Evolutionary conservation across 2,888 invertebrate species (phyloP), one percentile per base, ranked within the genome.

Genomic region (Drosophila nr. perissopoda): DNA sequence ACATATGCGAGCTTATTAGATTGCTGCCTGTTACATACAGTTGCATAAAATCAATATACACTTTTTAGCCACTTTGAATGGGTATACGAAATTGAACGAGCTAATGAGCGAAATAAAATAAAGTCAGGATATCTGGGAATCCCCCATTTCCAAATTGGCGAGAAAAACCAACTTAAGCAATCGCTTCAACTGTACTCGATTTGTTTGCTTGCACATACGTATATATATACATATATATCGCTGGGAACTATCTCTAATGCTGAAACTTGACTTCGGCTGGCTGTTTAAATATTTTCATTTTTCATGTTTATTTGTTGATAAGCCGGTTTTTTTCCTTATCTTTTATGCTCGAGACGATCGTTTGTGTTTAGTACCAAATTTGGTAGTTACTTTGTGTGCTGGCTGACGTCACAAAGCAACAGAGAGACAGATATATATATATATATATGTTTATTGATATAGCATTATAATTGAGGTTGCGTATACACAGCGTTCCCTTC

Each of bases 361-460:
- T 11, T 11, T 11, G 56, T 54, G 11, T 33, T 54, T 48, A 8
- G 27, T 60, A 27, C 84, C 85, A 71, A 89, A 84, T 89, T 87
- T 83, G 84, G 84, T 81, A 62, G 48, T 56, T 56, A 64, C 73
- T 62, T 54, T 64, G 25, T 25, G 13, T 29, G 65, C 18, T 31
- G 36, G 52, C 49, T 69, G 89, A 87, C 89, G 89, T 84, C 87
- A 89, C 76, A 70, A 31, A n/a, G 36, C 59, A 10, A 48, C 0
- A 48, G 58, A 48, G 18, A 8, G 25, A 25, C 5, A 42, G 4
- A 21, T 45, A 1, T 21, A 21, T 45, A 0, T 42, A 13, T 7
- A 7, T 13, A 21, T 42, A 6, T 42, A 31, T 31, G 2, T 31
- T 2, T 18, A 33, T 2, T 13, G 3, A 16, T 25, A 1, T 48